phyloP scores from a whole-genome alignment of 2,797 vertebrate genomes.

The Sebastes iracundus region DNA sequence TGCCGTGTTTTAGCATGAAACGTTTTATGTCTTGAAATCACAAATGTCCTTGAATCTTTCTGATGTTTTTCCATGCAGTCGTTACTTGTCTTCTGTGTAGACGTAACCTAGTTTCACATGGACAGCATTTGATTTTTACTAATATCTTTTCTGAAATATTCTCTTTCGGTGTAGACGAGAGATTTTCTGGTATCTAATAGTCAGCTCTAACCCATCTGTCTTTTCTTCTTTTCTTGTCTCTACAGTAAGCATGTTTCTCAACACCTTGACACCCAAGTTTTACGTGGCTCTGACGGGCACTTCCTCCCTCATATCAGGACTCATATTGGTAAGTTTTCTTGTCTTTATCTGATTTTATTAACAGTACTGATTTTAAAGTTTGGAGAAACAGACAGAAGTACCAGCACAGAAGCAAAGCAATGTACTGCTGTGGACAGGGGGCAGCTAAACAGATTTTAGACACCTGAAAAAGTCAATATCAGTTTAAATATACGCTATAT shows the following conservation, averaged over 20 bases:
- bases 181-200: neutral
- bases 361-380: neutral
- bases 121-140: slow-evolving; percentile 17
- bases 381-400: no score
- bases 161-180: neutral
- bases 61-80: slow-evolving; percentile 13
- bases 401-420: no score
- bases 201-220: slow-evolving; percentile 11
- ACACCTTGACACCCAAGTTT: slow-evolving; percentile 98
- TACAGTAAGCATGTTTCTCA: slow-evolving; percentile 99
- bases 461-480: no score
- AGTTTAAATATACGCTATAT: no score
- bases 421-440: rapidly evolving
- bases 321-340: slow-evolving; percentile 93
- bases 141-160: neutral
- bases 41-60: slow-evolving; percentile 9
- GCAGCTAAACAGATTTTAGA: no score
- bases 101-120: slow-evolving; percentile 11
- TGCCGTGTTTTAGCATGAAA: slow-evolving; percentile 6
- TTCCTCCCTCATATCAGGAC: slow-evolving; percentile 97
- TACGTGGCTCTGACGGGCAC: slow-evolving; percentile 98
- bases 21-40: slow-evolving; percentile 27
- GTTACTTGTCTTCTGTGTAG: neutral
- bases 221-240: slow-evolving; percentile 42
- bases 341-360: neutral